phyloP scores from a whole-genome alignment of 2,113 vertebrate genomes.

The Porphyrio hochstetteri region DNA sequence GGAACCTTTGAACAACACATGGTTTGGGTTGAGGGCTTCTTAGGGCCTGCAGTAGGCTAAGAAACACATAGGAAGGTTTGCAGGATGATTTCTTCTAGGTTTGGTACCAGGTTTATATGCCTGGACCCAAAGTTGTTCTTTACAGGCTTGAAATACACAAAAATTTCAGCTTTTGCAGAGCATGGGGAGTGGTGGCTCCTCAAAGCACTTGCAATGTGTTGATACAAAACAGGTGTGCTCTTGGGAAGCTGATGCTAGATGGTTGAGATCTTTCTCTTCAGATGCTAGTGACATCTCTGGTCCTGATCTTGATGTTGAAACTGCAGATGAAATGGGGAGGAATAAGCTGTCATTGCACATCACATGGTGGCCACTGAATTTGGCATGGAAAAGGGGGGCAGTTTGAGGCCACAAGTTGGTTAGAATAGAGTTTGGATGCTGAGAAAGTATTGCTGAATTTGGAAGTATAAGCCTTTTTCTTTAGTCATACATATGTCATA shows the following conservation, averaged over 20 bases:
- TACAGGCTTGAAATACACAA: not conserved
- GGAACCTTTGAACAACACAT: rapidly evolving
- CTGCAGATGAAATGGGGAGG: not conserved
- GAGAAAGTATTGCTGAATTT: not conserved
- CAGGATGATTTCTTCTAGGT: not conserved
- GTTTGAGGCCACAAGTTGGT: not conserved
- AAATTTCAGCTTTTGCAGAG: not conserved
- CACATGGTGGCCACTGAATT: not conserved
- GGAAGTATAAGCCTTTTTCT: not conserved
- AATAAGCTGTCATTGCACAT: not conserved
- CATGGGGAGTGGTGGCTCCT: not conserved
- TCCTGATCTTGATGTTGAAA: not conserved
- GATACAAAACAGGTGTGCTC: rapidly evolving
- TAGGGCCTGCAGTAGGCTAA: not conserved
- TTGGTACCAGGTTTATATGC: not conserved
- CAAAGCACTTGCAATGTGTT: not conserved
- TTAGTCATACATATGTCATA: rapidly evolving
- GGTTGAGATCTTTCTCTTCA: not conserved
- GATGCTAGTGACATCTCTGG: not conserved
- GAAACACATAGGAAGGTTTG: not conserved
- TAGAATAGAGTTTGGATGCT: not conserved
- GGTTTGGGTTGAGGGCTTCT: too few species aligned
- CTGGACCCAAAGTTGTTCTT: not conserved
- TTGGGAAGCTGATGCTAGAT: not conserved
- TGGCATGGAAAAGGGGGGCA: not conserved